Percentiles rank a stretch among this genome's conserved stretches.
phyloP scores from a whole-genome alignment of 2,888 invertebrate species.

The Drosophila demipolita region DNA sequence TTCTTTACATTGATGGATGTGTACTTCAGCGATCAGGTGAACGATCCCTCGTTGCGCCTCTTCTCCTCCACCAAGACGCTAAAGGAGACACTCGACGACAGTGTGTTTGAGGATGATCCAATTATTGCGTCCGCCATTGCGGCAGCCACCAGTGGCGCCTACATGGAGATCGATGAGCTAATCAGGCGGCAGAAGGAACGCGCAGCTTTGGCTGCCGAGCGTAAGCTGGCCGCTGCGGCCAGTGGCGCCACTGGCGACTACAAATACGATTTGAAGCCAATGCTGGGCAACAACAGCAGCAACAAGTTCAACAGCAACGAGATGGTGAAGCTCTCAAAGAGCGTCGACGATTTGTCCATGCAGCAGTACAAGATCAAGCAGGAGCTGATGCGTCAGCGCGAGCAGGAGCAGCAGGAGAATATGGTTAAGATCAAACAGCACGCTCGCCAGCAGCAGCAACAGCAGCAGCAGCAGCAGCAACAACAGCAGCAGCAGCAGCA shows the following conservation, averaged over 20 bases:
- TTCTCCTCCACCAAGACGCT: slow-evolving; percentile 85
- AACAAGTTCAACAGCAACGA: slow-evolving; percentile 80
- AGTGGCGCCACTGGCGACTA: slow-evolving; percentile 73
- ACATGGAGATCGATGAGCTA: slow-evolving; percentile 85
- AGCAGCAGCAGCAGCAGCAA: slow-evolving; percentile 68
- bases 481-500: slow-evolving; percentile 74
- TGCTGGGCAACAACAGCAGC: slow-evolving; percentile 72
- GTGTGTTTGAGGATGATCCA: slow-evolving; percentile 85
- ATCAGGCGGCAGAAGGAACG: slow-evolving; percentile 83
- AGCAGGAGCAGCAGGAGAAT: slow-evolving; percentile 82
- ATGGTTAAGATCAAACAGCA: slow-evolving; percentile 83
- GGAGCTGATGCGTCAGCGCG: slow-evolving; percentile 80
- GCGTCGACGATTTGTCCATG: slow-evolving; percentile 82
- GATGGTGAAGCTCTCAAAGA: slow-evolving; percentile 80
- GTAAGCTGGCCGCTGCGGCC: slow-evolving; percentile 65
- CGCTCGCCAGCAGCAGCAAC: slow-evolving; percentile 81
- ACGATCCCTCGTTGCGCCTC: slow-evolving; percentile 85
- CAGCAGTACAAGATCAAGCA: slow-evolving; percentile 81
- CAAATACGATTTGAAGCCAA: slow-evolving; percentile 82
- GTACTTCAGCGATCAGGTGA: slow-evolving; percentile 85
- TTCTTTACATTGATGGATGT: slow-evolving; percentile 85
- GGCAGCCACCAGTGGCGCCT: slow-evolving; percentile 85
- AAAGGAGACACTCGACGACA: slow-evolving; percentile 85
- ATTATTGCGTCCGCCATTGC: slow-evolving; percentile 85
- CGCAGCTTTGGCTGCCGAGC: slow-evolving; percentile 76